These are phyloP conservation scores for Lycia hirtaria DNA, from an alignment of 2,888 invertebrate species.

Conservation along the genomic window DNA sequence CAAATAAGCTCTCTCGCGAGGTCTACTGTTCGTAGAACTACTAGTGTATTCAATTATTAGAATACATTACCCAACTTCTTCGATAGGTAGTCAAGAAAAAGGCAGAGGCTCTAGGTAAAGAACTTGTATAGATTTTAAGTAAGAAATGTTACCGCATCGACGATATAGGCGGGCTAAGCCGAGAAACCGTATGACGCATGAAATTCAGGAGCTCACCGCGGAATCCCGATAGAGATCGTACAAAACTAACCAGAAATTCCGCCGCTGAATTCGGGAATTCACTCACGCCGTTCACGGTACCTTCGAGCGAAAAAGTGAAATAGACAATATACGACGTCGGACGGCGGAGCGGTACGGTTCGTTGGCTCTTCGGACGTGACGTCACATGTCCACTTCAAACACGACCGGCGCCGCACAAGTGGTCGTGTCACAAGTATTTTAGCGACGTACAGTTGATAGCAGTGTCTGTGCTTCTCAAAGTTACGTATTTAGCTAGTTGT, in stretches of 20 bases:
- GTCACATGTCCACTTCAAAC: constrained; percentile 35
- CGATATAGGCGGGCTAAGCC: no score
- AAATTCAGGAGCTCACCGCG: neutral
- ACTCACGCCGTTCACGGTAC: constrained; percentile 31
- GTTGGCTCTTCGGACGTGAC: constrained; percentile 33
- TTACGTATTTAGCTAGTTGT: neutral
- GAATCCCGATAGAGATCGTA: constrained; percentile 10
- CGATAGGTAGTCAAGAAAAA: no score
- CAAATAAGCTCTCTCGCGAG: no score
- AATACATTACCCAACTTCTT: no score
- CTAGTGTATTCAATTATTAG: no score
- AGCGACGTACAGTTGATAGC: constrained; percentile 5
- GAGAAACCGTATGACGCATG: neutral
- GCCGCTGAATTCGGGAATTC: constrained; percentile 23
- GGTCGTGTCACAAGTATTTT: constrained; percentile 33
- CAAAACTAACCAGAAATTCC: constrained; percentile 14
- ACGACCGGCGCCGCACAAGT: constrained; percentile 32
- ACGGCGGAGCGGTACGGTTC: constrained; percentile 33
- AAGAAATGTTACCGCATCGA: no score
- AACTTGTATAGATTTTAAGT: no score
- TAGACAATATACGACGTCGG: constrained; percentile 31
- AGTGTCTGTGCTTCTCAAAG: constrained; percentile 3
- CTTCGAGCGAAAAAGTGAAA: constrained; percentile 30
- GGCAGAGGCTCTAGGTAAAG: no score
- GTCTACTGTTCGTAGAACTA: no score